phyloP scores from a whole-genome alignment of 2,888 invertebrate species.

The Imbricaverruca yamaguchii region DNA sequence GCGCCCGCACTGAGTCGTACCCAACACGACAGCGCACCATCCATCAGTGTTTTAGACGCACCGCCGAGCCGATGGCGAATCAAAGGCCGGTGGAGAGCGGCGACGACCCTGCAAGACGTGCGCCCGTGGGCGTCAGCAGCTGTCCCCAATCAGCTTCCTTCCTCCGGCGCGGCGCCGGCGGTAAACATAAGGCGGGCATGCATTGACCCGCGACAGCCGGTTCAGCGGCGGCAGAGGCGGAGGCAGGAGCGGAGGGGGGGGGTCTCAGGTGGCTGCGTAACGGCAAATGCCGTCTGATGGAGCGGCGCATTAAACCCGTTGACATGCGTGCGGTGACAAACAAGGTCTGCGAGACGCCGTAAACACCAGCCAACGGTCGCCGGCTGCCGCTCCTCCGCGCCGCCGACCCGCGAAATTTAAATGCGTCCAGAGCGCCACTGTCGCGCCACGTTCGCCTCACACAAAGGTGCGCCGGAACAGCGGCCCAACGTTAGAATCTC shows the following conservation, averaged over 20 bases:
- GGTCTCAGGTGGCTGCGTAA: background rate
- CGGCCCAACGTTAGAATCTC: too few relatives aligned
- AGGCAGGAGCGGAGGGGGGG: too few relatives aligned
- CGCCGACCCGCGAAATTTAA: background rate
- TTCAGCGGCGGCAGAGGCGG: too few relatives aligned
- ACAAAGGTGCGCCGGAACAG: constrained; percentile 9
- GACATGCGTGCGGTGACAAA: background rate
- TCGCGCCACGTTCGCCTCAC: background rate
- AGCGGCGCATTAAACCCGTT: constrained; percentile 15
- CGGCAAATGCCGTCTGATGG: background rate
- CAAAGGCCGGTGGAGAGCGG: background rate
- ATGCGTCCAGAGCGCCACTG: background rate
- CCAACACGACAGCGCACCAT: background rate
- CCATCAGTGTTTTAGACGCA: background rate
- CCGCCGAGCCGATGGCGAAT: background rate
- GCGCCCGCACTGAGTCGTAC: too few relatives aligned
- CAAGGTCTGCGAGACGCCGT: background rate
- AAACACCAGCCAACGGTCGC: constrained; percentile 6
- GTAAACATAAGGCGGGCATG: background rate
- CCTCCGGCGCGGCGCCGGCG: background rate
- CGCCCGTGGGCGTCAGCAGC: background rate
- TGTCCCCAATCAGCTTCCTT: background rate
- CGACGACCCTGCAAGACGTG: too few relatives aligned
- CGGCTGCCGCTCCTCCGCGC: background rate
- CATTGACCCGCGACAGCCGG: background rate